Evolutionary conservation across 2,113 vertebrate species (phyloP), one percentile per base, ranked within the genome.

Genomic region (Clarias magur): DNA sequence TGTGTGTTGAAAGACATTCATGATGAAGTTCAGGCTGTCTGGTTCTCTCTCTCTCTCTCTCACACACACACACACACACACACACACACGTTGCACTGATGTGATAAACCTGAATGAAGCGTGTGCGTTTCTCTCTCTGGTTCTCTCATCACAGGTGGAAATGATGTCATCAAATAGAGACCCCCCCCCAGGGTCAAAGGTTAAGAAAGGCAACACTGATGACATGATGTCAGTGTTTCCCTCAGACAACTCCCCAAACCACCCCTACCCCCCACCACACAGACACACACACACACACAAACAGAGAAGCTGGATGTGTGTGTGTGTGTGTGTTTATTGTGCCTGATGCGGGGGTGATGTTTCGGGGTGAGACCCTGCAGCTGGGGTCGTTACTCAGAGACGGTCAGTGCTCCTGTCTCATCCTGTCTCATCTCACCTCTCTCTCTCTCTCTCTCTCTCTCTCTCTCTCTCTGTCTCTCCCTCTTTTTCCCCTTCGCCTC

Each of bases 151-250:
- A 70, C 25, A 78, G 79, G 75, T 72, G 34, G 25, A 85, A 48
- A 27, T 89, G 88, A 89, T 85, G 83, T 87, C 88, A 89, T 87
- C 78, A 60, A 53, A 30, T 63, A 38, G 19, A 17, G 10, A 2
- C 38, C 57, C 65, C 62, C 34, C 82, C 13, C 4, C 53, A 23
- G 76, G 19, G 59, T 38, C 78, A 89, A 57, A 87, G 85, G 83
- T 87, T 82, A 90, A 25, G 42, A 25, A 60, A 48, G 72, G 79
- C 86, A 85, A 88, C 85, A 83, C 30, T 83, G 70, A 90, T 90
- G 85, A 87, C 75, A 79, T 89, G 27, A 84, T n/a, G 27, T 70
- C 48, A 68, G 82, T 27, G 16, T 13, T 48, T 78, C 86, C 68
- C 27, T 27, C 53, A 56, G 23, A n/a, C n/a, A n/a, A n/a, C n/a